These are phyloP conservation scores for Mallotus villosus DNA, from an alignment of 2,797 vertebrate genomes.

Conservation along the genomic window DNA sequence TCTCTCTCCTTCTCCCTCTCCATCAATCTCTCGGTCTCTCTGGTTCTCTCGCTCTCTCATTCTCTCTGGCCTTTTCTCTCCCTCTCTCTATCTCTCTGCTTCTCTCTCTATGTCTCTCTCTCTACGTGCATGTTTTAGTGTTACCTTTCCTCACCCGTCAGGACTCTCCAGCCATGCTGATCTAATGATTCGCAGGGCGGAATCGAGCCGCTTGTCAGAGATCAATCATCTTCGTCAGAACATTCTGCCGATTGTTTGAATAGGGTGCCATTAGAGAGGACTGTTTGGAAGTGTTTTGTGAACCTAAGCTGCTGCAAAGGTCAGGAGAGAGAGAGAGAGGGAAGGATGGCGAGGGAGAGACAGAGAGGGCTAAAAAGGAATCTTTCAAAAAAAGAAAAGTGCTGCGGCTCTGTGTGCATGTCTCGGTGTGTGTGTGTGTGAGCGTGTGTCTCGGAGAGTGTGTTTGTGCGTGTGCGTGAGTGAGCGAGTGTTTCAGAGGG, in stretches of 20 bases:
- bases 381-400: neutral
- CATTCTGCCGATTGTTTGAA: conserved; percentile 81
- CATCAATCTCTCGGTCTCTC: conserved; percentile 41
- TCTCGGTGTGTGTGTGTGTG: neutral
- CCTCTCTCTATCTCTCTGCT: conserved; percentile 32
- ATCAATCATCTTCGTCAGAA: conserved; percentile 83
- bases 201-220: conserved; percentile 80
- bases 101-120: conserved; percentile 56
- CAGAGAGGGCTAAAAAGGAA: conserved; percentile 5
- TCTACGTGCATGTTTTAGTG: neutral
- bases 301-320: conserved; percentile 82
- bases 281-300: conserved; percentile 83
- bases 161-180: conserved; percentile 62
- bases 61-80: conserved; percentile 54
- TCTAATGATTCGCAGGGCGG: conserved; percentile 81
- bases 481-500: neutral
- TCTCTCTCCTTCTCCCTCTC: neutral
- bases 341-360: conserved; percentile 43
- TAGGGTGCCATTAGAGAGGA: conserved; percentile 81
- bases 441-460: neutral
- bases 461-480: neutral
- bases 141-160: conserved; percentile 53
- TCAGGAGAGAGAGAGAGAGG: conserved; percentile 59
- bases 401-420: neutral
- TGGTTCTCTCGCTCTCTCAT: conserved; percentile 16